Evolutionary conservation across 2,797 vertebrate species (phyloP).

Genomic region (Pempheris klunzingeri): DNA sequence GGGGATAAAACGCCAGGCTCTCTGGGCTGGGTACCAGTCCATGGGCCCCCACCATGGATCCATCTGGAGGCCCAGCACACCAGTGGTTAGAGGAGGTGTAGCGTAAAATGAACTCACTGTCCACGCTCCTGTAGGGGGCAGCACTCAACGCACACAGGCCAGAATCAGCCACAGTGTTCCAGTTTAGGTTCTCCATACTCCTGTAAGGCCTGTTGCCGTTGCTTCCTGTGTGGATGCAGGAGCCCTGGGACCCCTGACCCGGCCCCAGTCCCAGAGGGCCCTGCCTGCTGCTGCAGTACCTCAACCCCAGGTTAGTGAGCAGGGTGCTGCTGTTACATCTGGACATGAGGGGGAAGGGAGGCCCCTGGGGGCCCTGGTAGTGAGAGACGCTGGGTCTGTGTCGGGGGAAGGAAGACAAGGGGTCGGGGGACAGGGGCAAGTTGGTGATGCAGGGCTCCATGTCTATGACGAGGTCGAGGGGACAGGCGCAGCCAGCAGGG

Average conservation of each 20-base stretch:
- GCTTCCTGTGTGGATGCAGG: constrained; percentile 52
- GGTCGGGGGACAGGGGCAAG: constrained; percentile 83
- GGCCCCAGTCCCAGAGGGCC: constrained; percentile 45
- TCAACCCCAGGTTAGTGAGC: constrained; percentile 86
- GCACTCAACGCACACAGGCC: constrained; percentile 74
- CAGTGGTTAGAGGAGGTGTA: constrained; percentile 86
- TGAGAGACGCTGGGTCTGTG: constrained; percentile 79
- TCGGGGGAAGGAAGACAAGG: constrained; percentile 79
- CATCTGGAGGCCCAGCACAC: constrained; percentile 84
- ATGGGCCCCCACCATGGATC: constrained; percentile 63
- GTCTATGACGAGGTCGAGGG: constrained; percentile 74
- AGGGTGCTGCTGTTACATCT: constrained; percentile 87
- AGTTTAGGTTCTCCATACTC: constrained; percentile 93
- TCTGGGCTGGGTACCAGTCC: constrained; percentile 75
- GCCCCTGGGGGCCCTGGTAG: constrained; percentile 83
- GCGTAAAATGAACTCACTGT: constrained; percentile 88
- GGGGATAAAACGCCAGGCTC: constrained; percentile 78
- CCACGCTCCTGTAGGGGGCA: constrained; percentile 84
- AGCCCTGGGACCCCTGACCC: constrained; percentile 40
- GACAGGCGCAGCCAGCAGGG: constrained; percentile 80
- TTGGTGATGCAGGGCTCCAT: constrained; percentile 85
- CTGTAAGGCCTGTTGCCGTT: constrained; percentile 86
- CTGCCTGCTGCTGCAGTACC: constrained; percentile 85
- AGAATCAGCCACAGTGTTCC: constrained; percentile 83
- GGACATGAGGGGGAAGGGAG: constrained; percentile 71